Evolutionary conservation across 2,888 invertebrate species (phyloP).

Genomic region (Stramonita haemastoma): DNA sequence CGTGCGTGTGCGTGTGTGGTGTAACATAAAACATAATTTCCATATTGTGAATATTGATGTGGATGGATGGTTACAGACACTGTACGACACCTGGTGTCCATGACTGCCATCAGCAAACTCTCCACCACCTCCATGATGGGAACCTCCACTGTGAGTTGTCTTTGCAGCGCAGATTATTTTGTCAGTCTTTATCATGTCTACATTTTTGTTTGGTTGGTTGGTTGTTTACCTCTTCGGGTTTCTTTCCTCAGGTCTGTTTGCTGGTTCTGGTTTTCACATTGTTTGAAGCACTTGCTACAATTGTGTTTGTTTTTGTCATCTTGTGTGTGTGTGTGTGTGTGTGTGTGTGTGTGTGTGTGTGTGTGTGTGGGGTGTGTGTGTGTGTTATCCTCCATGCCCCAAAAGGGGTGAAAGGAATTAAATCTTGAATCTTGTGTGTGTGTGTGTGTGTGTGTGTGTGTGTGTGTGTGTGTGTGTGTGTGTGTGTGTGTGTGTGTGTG

Average conservation of each 20-base stretch:
- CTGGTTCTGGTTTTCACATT: not conserved
- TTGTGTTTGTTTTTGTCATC: not conserved
- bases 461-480: too few species aligned
- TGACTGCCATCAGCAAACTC: slow-evolving; percentile 92
- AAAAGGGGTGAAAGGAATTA: too few species aligned
- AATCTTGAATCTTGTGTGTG: too few species aligned
- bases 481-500: too few species aligned
- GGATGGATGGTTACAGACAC: slow-evolving; percentile 80
- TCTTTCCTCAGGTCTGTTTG: not conserved
- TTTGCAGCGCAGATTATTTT: not conserved
- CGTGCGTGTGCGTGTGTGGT: not conserved
- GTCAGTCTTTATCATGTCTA: not conserved
- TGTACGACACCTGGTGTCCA: slow-evolving; percentile 92
- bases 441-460: too few species aligned
- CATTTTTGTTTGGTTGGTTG: not conserved
- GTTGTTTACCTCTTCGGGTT: not conserved
- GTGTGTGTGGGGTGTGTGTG: too few species aligned
- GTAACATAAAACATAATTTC: not conserved
- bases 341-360: not conserved
- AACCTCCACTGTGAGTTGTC: slow-evolving; percentile 78
- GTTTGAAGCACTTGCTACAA: not conserved
- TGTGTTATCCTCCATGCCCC: too few species aligned
- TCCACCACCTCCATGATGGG: slow-evolving; percentile 92
- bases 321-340: not conserved
- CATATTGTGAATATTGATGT: not conserved